Percentiles rank a stretch among this genome's conserved stretches.
phyloP scores from a whole-genome alignment of 2,888 invertebrate species.

The Ferdinandea cuprea region DNA sequence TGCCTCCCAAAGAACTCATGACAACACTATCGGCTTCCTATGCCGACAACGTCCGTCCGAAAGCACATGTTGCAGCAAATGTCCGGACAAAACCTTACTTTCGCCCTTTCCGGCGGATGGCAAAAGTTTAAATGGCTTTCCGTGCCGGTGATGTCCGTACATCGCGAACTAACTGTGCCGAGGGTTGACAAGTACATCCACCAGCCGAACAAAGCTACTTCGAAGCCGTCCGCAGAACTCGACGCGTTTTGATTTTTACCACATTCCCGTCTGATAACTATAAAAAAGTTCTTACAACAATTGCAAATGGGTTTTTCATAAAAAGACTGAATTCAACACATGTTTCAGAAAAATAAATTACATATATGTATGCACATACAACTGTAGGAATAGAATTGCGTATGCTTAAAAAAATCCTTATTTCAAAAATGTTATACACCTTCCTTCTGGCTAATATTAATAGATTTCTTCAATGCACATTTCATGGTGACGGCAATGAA shows the following conservation, averaged over 20 bases:
- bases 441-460: conserved; percentile 25
- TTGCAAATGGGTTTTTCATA: background rate
- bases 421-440: too few species aligned
- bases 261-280: conserved; percentile 58
- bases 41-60: background rate
- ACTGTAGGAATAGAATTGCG: too few species aligned
- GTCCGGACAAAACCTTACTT: conserved; percentile 70
- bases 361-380: background rate
- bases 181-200: conserved; percentile 3
- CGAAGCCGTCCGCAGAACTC: conserved; percentile 23
- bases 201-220: conserved; percentile 53
- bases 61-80: conserved; percentile 72
- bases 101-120: conserved; percentile 65
- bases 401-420: too few species aligned
- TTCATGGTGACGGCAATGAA: conserved; percentile 48
- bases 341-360: background rate
- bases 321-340: background rate
- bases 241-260: conserved; percentile 59
- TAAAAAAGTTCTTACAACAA: conserved; percentile 21
- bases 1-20: conserved; percentile 14
- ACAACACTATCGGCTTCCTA: conserved; percentile 36
- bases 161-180: conserved; percentile 27
- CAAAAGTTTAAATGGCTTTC: conserved; percentile 73
- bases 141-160: conserved; percentile 55
- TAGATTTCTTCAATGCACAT: conserved; percentile 51